Conservation (phyloP, 1,140 invertebrate genomes). For the Eupristina koningsbergeri region DNA sequence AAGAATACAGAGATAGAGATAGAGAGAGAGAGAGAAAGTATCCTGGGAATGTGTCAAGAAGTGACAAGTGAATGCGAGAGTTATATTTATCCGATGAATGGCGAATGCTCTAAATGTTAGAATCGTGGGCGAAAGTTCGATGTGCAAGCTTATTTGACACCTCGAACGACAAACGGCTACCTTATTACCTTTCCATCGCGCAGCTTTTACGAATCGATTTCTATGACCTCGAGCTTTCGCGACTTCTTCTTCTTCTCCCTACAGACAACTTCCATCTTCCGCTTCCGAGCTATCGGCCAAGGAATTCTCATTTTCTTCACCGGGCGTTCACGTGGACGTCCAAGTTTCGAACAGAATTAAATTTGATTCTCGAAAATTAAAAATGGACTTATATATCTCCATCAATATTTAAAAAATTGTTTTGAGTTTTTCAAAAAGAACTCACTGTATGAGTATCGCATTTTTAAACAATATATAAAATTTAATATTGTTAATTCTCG, state of each 20-base stretch:
- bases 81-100: conserved; percentile 20
- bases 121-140: conserved; percentile 59
- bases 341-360: background rate
- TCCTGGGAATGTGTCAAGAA: conserved; percentile 54
- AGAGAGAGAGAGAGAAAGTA: conserved; percentile 22
- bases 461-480: too few relatives aligned
- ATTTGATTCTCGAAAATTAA: background rate
- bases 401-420: too few relatives aligned
- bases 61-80: conserved; percentile 9
- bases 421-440: too few relatives aligned
- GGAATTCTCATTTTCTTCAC: conserved; percentile 56
- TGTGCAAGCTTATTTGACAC: conserved; percentile 71
- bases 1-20: conserved; percentile 26
- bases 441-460: too few relatives aligned
- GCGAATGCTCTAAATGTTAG: conserved; percentile 6
- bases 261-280: conserved; percentile 48
- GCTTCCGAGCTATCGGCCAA: conserved; percentile 41
- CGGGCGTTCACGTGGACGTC: background rate
- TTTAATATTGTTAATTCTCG: too few relatives aligned
- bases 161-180: conserved; percentile 69
- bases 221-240: conserved; percentile 27
- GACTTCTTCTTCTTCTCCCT: conserved; percentile 44
- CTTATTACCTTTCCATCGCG: conserved; percentile 69
- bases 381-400: too few relatives aligned
- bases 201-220: conserved; percentile 50